Base-by-base conservation (phyloP, 30 jellyfish, hydroid and myxozoan species). In the Rhopilema esculentum region DNA sequence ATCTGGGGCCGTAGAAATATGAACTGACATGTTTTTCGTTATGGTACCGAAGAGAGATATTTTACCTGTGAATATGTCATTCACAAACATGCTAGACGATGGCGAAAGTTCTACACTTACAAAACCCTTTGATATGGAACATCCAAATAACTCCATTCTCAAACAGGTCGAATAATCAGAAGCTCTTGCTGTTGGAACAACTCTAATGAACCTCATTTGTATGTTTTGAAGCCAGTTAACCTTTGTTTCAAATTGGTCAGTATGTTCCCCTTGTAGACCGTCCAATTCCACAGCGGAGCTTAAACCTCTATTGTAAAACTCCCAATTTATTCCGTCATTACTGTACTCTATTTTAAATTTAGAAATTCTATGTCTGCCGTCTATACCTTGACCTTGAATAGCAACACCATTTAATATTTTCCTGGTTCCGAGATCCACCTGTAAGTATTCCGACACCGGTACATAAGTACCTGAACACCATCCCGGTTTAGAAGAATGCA, bases 131-230 rank as follows among this genome's bases (percentile, higher is more conserved):
- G 57, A 40, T 40, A 40, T 40, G 57, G 57, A 40, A 66, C 89
- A 79, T 24, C 89, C 89, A 24, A 79, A 63, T 4, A 79, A 69
- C 70, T 79, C 89, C 79, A 79, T 62, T 27, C 89, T 31, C 21
- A 79, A 23, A 69, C 89, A 79, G 69, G 22, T 57, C 15, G 66
- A 28, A 25, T 25, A 0, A 2, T 18, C n/a, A 16, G 48, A 26
- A 27, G 8, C 8, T 64, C 76, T 66, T 2, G 80, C 70, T 1
- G 27, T 27, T 16, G 89, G 72, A 0, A 63, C 50, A 24, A 79
- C 26, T 8, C 80, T 63, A 4, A 79, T 27, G 28, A 26, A 65
- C 49, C 89, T 62, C 50, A 49, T 4, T 63, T 25, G 68, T 1
- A 49, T 32, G 66, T 77, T 79, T 27, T 52, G 51, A 26, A 79